phyloP scores from a whole-genome alignment of 2,113 vertebrate genomes.

The Rhipidura dahli region DNA sequence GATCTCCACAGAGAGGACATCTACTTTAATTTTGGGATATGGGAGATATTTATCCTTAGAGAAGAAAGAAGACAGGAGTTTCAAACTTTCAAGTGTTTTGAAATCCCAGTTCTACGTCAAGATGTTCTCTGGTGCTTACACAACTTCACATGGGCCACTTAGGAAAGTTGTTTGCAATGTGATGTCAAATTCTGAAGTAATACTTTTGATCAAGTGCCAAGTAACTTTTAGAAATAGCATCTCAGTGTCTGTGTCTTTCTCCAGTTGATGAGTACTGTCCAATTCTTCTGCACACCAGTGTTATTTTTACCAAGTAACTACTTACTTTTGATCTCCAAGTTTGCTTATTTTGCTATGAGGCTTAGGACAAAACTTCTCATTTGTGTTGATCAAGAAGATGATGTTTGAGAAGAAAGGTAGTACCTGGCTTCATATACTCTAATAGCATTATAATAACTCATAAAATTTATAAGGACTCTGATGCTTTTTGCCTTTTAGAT shows the following conservation, averaged over 20 bases:
- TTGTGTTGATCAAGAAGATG: not conserved
- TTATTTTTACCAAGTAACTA: not conserved
- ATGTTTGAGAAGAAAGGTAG: not conserved
- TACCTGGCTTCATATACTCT: not conserved
- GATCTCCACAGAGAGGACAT: not conserved
- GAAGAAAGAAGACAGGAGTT: not conserved
- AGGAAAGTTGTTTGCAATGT: not conserved
- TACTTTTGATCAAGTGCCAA: not conserved
- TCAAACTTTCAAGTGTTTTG: not conserved
- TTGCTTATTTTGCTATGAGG: not conserved
- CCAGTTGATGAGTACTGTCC: not conserved
- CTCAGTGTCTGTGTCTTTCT: not conserved
- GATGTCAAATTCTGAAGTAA: not conserved
- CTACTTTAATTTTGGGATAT: not conserved
- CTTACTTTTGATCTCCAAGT: not conserved
- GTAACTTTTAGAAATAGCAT: not conserved
- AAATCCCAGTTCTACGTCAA: not conserved
- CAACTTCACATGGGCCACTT: not conserved
- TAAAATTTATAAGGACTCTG: not conserved
- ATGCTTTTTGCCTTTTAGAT: not conserved
- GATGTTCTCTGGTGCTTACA: not conserved
- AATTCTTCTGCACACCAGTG: not conserved
- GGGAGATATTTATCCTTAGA: not conserved
- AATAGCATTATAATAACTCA: not conserved
- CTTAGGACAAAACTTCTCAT: not conserved